A percentile compares a stretch with the other conserved stretches of the same genome.
phyloP scores from a whole-genome alignment of 2,797 vertebrate species.

The Triplophysa bombifrons region DNA sequence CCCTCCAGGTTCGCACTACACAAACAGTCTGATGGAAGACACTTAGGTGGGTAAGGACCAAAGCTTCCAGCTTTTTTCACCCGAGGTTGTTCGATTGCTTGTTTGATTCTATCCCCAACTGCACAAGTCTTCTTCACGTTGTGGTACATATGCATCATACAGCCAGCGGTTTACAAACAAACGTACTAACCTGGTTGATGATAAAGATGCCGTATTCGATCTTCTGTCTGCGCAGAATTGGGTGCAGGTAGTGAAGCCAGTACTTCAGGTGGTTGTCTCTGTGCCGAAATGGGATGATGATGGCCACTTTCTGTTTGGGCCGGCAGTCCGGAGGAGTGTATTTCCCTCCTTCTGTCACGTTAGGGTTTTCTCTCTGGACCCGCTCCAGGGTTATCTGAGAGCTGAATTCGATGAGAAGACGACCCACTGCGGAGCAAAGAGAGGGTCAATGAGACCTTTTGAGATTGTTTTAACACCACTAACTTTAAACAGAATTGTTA shows the following conservation, averaged over 20 bases:
- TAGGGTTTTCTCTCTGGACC: constrained; percentile 95
- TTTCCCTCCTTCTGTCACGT: constrained; percentile 90
- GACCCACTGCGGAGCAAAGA: constrained; percentile 82
- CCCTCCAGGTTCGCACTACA: constrained; percentile 7
- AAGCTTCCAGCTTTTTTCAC: constrained; percentile 22
- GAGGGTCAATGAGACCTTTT: neutral
- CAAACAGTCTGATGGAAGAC: constrained; percentile 16
- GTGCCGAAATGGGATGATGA: constrained; percentile 97
- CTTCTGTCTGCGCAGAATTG: constrained; percentile 93
- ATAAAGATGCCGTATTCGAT: constrained; percentile 96
- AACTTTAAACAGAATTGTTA: neutral
- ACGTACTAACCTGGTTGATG: constrained; percentile 88
- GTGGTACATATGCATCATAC: neutral
- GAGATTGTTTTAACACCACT: neutral
- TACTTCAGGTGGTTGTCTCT: constrained; percentile 96
- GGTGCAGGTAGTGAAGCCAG: constrained; percentile 98
- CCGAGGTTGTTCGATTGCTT: constrained; percentile 3
- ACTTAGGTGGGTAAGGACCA: neutral
- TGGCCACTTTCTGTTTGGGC: constrained; percentile 92
- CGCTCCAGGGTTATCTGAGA: constrained; percentile 96
- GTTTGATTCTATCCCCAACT: constrained; percentile 4
- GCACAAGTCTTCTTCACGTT: neutral
- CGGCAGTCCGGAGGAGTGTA: constrained; percentile 90
- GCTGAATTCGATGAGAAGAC: constrained; percentile 96
- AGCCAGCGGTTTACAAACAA: neutral